These are phyloP conservation scores for Festucalex cinctus DNA, from an alignment of 2,113 vertebrate species.

Conservation along the genomic window DNA sequence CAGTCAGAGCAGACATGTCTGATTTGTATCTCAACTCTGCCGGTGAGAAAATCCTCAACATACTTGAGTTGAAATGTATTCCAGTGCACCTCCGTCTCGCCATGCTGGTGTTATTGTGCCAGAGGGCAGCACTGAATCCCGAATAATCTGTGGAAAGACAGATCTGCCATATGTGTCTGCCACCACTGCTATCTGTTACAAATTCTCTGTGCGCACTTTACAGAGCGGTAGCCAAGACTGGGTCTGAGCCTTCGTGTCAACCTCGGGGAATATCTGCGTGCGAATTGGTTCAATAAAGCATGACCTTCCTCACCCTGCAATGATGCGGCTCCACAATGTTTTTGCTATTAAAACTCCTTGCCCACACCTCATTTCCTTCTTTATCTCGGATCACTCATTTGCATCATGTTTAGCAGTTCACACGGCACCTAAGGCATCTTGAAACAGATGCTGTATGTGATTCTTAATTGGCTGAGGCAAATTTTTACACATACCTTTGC, in stretches of 20 bases:
- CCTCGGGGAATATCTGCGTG: slow-evolving; percentile 2
- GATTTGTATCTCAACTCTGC: slow-evolving; percentile 33
- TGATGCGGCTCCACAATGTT: neutral
- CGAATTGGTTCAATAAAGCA: slow-evolving; percentile 9
- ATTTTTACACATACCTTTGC: slow-evolving; percentile 69
- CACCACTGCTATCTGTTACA: slow-evolving; percentile 42
- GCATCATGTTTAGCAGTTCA: slow-evolving; percentile 54
- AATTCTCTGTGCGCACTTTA: slow-evolving; percentile 34
- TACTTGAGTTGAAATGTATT: slow-evolving; percentile 47
- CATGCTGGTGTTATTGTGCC: slow-evolving; percentile 60
- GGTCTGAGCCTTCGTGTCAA: slow-evolving; percentile 9
- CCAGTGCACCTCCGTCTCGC: slow-evolving; percentile 34
- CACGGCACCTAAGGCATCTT: slow-evolving; percentile 50
- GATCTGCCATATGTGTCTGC: slow-evolving; percentile 37
- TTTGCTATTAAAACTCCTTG: neutral
- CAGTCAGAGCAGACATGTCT: slow-evolving; percentile 31
- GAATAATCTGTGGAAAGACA: slow-evolving; percentile 55
- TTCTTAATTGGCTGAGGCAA: slow-evolving; percentile 73
- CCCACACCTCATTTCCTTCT: slow-evolving; percentile 12
- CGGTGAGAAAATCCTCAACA: slow-evolving; percentile 45
- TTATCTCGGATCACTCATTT: slow-evolving; percentile 46
- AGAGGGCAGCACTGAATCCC: slow-evolving; percentile 53
- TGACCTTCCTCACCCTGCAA: neutral
- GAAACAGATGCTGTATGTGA: slow-evolving; percentile 70
- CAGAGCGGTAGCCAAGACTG: slow-evolving; percentile 30